A percentile compares a stretch with the other conserved stretches of the same genome.
These are phyloP conservation scores for Dromius quadrimaculatus DNA, from an alignment of 2,888 invertebrate genomes.

Conservation along the genomic window DNA sequence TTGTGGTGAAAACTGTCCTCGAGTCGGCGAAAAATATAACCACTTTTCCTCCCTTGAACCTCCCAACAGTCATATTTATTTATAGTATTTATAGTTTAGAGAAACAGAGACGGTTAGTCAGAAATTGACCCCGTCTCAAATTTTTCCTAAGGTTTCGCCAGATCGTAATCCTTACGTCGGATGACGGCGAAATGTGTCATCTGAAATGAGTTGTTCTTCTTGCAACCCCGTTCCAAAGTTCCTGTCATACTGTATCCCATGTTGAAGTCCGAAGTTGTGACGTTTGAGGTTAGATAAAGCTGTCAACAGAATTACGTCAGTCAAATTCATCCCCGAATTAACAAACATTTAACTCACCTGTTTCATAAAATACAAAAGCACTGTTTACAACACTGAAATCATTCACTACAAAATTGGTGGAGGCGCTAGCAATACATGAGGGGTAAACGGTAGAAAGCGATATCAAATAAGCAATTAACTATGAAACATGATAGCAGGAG, in stretches of 20 bases:
- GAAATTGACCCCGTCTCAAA: constrained; percentile 53
- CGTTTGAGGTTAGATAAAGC: constrained; percentile 86
- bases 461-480: constrained; percentile 50
- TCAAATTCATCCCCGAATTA: neutral
- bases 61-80: too few relatives aligned
- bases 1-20: too few relatives aligned
- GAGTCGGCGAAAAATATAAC: too few relatives aligned
- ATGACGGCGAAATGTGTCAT: constrained; percentile 91
- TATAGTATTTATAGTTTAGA: too few relatives aligned
- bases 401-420: constrained; percentile 31
- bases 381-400: constrained; percentile 33
- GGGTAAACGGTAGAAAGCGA: constrained; percentile 15
- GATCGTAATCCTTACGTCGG: constrained; percentile 80
- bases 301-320: constrained; percentile 62
- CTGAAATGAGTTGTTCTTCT: constrained; percentile 82
- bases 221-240: constrained; percentile 83
- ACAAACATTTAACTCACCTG: constrained; percentile 19
- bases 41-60: too few relatives aligned
- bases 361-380: constrained; percentile 36
- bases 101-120: constrained; percentile 49
- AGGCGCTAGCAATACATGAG: constrained; percentile 8
- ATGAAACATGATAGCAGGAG: constrained; percentile 40
- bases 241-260: constrained; percentile 93
- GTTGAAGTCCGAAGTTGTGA: constrained; percentile 87
- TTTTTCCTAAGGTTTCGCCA: constrained; percentile 62